phyloP scores from a whole-genome alignment of 2,113 vertebrate genomes.

The Romanogobio albipinnatus region DNA sequence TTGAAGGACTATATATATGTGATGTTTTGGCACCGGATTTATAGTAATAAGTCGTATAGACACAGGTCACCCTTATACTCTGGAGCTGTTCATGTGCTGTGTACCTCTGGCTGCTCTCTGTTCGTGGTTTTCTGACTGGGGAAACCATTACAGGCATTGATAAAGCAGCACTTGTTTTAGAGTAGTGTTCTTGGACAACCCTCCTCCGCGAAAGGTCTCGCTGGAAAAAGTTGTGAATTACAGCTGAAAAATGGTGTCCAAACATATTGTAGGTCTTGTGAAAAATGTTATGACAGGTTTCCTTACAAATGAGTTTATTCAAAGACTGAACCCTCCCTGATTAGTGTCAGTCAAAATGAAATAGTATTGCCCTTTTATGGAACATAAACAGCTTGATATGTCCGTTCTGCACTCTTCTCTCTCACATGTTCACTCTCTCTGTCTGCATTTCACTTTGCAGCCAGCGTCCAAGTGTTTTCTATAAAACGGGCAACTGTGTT shows the following conservation, averaged over 20 bases:
- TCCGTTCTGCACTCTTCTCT: background rate
- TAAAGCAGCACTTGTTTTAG: conserved; percentile 62
- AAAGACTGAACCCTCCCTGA: conserved; percentile 24
- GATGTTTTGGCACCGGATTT: background rate
- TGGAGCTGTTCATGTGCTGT: conserved; percentile 15
- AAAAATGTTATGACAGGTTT: conserved; percentile 46
- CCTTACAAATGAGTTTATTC: conserved; percentile 43
- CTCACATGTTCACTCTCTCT: background rate
- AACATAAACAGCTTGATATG: background rate
- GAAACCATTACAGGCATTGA: conserved; percentile 58
- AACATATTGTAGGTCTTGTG: conserved; percentile 29
- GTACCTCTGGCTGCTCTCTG: conserved; percentile 44
- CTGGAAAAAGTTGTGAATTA: conserved; percentile 49
- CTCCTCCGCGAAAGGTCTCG: conserved; percentile 23
- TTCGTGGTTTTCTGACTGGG: conserved; percentile 62
- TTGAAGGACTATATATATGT: background rate
- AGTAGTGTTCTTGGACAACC: conserved; percentile 36
- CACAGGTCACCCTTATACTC: conserved; percentile 19
- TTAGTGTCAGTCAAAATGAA: conserved; percentile 25
- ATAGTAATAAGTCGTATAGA: background rate
- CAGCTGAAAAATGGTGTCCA: conserved; percentile 21
- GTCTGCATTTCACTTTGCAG: background rate
- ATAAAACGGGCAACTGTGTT: background rate
- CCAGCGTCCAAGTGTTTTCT: background rate
- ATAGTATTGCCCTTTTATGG: conserved; percentile 1